Evolutionary conservation across 1,140 invertebrate species (phyloP).

Genomic region (Choristoneura fumiferana): DNA sequence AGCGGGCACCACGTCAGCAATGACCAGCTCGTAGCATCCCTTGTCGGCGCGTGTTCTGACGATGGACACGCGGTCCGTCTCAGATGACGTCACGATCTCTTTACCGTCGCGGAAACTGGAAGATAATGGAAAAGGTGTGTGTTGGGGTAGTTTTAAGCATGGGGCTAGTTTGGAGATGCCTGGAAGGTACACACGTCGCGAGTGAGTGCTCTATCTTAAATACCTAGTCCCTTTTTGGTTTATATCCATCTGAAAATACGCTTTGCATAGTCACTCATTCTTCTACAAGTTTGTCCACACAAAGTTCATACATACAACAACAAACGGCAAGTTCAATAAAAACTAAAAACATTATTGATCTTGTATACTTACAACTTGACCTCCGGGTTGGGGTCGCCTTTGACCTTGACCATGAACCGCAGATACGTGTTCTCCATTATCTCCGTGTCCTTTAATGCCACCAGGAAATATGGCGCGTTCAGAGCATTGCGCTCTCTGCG

Average conservation of each 20-base stretch:
- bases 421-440: slow-evolving; percentile 92
- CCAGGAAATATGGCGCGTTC: slow-evolving; percentile 88
- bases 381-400: slow-evolving; percentile 90
- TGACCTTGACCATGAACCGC: slow-evolving; percentile 93
- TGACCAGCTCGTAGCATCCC: slow-evolving; percentile 94
- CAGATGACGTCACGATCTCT: slow-evolving; percentile 81
- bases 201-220: too few species aligned
- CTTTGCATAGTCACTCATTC: too few species aligned
- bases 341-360: too few species aligned
- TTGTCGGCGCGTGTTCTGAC: slow-evolving; percentile 86
- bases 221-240: too few species aligned
- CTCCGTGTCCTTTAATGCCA: slow-evolving; percentile 91
- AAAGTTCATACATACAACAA: too few species aligned
- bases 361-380: slow-evolving; percentile 93
- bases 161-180: too few species aligned
- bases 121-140: slow-evolving; percentile 14
- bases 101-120: slow-evolving; percentile 90
- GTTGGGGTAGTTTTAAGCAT: too few species aligned
- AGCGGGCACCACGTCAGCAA: slow-evolving; percentile 86
- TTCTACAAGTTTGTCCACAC: too few species aligned
- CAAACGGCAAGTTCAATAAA: too few species aligned
- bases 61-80: slow-evolving; percentile 86
- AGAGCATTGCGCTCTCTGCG: slow-evolving; percentile 83
- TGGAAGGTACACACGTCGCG: too few species aligned
- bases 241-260: too few species aligned